Evolutionary conservation across 1,140 invertebrate species (phyloP), one percentile per base, ranked within the genome.

Genomic region (Pachyrhynchus sulphureomaculatus): DNA sequence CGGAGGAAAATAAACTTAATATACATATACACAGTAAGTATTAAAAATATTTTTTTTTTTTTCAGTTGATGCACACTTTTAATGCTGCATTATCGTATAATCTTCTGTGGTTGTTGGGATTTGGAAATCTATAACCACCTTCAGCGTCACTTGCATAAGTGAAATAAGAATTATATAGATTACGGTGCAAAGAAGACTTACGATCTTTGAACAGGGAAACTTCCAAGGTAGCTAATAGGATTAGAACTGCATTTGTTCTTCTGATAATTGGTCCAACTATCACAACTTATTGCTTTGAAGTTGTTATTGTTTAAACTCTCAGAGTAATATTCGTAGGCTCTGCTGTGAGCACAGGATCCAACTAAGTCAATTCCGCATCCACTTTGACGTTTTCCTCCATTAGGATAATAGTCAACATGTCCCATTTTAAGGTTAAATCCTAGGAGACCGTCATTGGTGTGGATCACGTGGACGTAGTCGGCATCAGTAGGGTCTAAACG

Each of bases 381-480:
- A 6, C 86, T 84, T 70, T 91, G 89, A 8, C 76, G 67, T 1
- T 73, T 76, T 4, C 85, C 86, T 24, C 86, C 86, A 68, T 89
- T 88, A 9, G 85, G 84, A 72, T 84, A 88, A 70, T 88, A 90
- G 74, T 90, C 88, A 26, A 82, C 85, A 68, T 88, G 83, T 2
- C 86, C 86, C 47, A 86, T 70, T 0, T 84, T 81, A 2, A 79
- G 80, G 26, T 76, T 74, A 65, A 86, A 85, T 2, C 84, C 86
- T 21, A 87, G 77, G 60, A 81, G 53, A 58, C 81, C 74, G 66
- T 77, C 81, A 67, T 86, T 84, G 0, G 85, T 83, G 68, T 88
- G 87, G 29, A 88, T 80, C 0, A 85, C 78, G 62, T 87, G 83
- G 0, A 87, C 85, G 64, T 84, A 84, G 4, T 70, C 53, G 0